Evolutionary conservation across 2,797 vertebrate species (phyloP).

Genomic region (Pangasius djambal): DNA sequence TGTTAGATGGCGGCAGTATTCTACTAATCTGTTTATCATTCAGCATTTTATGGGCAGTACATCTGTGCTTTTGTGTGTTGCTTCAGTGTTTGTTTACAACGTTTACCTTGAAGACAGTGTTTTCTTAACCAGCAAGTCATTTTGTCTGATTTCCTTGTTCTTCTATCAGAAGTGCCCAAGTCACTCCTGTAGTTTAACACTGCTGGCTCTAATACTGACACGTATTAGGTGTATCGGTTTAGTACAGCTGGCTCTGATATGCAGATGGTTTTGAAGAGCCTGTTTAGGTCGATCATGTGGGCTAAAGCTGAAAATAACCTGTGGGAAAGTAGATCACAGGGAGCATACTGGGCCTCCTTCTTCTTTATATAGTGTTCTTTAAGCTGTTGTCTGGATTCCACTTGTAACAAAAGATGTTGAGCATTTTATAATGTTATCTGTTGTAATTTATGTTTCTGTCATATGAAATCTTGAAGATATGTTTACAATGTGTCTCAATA

Average conservation of each 20-base stretch:
- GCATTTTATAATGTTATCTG: constrained; percentile 44
- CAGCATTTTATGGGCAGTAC: constrained; percentile 65
- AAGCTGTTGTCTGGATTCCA: constrained; percentile 53
- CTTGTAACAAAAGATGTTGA: constrained; percentile 46
- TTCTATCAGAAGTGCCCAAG: constrained; percentile 24
- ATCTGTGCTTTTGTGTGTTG: constrained; percentile 68
- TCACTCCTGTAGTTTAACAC: constrained; percentile 1
- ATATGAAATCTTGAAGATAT: constrained; percentile 45
- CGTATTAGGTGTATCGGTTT: background rate
- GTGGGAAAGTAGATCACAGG: constrained; percentile 20
- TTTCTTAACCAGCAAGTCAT: constrained; percentile 62
- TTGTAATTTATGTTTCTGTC: constrained; percentile 53
- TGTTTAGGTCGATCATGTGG: background rate
- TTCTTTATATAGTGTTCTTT: constrained; percentile 47
- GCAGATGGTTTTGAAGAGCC: constrained; percentile 21
- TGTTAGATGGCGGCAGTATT: constrained; percentile 54
- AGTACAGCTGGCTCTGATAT: constrained; percentile 25
- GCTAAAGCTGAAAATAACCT: constrained; percentile 13
- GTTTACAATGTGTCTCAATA: constrained; percentile 49
- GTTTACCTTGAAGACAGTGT: constrained; percentile 69
- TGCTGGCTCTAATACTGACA: constrained; percentile 3
- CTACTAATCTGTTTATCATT: constrained; percentile 68
- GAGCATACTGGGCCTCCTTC: constrained; percentile 23
- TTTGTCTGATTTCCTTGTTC: constrained; percentile 40
- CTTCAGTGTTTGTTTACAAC: constrained; percentile 67